phyloP scores from a whole-genome alignment of 2,888 invertebrate genomes.

The Amblyteles armatorius region DNA sequence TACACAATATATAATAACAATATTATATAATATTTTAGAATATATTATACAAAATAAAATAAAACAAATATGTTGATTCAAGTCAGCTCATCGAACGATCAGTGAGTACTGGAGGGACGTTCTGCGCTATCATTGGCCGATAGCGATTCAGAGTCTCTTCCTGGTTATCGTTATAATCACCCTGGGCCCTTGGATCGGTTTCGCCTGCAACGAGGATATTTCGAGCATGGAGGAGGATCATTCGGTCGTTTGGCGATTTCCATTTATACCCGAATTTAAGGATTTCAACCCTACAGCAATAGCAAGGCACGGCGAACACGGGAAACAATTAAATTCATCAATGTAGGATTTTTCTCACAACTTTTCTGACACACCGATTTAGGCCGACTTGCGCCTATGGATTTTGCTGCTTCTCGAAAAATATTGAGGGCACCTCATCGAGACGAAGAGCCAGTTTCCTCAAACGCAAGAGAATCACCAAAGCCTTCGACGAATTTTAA shows the following conservation, averaged over 20 bases:
- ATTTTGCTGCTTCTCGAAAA: constrained; percentile 66
- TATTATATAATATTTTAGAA: no score
- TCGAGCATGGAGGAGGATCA: constrained; percentile 49
- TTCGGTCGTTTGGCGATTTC: constrained; percentile 60
- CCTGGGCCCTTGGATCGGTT: constrained; percentile 69
- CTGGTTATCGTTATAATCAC: constrained; percentile 68
- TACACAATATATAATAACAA: no score
- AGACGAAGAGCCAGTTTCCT: constrained; percentile 67
- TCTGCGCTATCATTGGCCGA: constrained; percentile 70
- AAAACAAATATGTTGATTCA: not conserved
- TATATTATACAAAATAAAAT: not conserved
- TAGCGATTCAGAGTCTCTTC: constrained; percentile 68
- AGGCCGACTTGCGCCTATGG: constrained; percentile 59
- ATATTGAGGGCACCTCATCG: constrained; percentile 52
- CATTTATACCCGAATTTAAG: constrained; percentile 51
- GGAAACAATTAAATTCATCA: not conserved
- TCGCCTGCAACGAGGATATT: constrained; percentile 62
- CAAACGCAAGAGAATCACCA: constrained; percentile 67
- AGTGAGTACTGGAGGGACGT: constrained; percentile 72
- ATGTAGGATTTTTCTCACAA: not conserved
- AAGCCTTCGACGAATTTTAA: constrained; percentile 58
- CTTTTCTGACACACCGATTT: not conserved
- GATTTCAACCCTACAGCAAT: constrained; percentile 40
- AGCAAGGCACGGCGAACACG: constrained; percentile 33
- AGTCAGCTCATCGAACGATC: constrained; percentile 63